A percentile compares a stretch with the other conserved stretches of the same genome.
These are phyloP conservation scores for Volucella zonaria DNA, from an alignment of 2,888 invertebrate species.

Conservation along the genomic window DNA sequence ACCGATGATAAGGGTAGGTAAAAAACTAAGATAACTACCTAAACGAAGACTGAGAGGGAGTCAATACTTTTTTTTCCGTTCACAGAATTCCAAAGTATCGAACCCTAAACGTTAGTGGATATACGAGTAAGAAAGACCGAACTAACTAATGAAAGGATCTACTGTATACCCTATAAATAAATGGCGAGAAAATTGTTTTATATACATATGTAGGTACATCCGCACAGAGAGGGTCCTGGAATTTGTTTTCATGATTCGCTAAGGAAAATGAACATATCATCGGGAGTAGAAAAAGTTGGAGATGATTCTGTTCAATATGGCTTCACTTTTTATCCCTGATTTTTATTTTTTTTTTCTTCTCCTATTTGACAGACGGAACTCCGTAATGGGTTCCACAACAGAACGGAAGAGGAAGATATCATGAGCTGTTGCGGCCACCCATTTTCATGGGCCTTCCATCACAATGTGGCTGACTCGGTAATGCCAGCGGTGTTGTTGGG, in stretches of 20 bases:
- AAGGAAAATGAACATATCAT: conserved; percentile 16
- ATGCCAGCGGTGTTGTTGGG: conserved; percentile 1
- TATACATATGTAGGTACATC: neutral
- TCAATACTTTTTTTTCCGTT: conserved; percentile 8
- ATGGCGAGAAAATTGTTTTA: conserved; percentile 33
- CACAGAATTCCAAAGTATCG: neutral
- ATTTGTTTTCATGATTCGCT: conserved; percentile 28
- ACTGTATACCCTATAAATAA: conserved; percentile 26
- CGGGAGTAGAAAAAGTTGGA: neutral
- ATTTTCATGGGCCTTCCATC: neutral
- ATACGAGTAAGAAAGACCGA: neutral
- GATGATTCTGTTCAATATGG: conserved; percentile 11
- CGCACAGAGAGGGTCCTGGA: neutral
- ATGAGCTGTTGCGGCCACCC: conserved; percentile 28
- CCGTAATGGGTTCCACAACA: conserved; percentile 22
- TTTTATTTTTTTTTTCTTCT: conserved; percentile 16
- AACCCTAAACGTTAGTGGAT: no score
- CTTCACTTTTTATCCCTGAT: neutral
- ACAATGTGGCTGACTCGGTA: no score
- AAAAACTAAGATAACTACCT: neutral
- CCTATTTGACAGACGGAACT: conserved; percentile 8
- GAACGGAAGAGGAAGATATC: conserved; percentile 22
- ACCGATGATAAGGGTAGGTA: conserved; percentile 14
- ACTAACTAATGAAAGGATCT: conserved; percentile 5
- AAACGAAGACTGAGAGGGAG: conserved; percentile 45